These are phyloP conservation scores for Hylaeus volcanicus DNA, from an alignment of 1,140 invertebrate species.

Conservation along the genomic window DNA sequence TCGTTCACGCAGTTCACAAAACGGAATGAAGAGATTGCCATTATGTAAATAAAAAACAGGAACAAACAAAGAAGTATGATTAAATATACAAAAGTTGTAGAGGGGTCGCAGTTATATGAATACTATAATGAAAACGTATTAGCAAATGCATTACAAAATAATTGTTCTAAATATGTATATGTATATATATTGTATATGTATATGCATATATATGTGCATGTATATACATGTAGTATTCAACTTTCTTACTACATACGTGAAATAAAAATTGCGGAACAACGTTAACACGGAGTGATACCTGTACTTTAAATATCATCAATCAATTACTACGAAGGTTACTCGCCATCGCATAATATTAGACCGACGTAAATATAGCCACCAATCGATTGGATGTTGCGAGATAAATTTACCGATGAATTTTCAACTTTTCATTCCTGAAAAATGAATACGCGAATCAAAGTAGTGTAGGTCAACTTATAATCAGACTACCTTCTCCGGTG, in stretches of 20 bases:
- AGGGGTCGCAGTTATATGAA: background rate
- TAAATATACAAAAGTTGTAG: constrained; percentile 1
- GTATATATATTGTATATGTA: no score
- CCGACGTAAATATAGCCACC: constrained; percentile 12
- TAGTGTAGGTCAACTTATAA: constrained; percentile 63
- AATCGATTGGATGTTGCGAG: constrained; percentile 6
- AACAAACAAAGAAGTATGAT: no score
- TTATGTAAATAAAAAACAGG: constrained; percentile 9
- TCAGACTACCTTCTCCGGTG: constrained; percentile 47
- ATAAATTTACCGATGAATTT: constrained; percentile 31
- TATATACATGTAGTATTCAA: constrained; percentile 14
- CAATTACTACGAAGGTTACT: constrained; percentile 31
- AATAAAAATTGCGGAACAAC: constrained; percentile 23
- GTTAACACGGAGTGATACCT: background rate
- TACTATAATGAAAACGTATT: background rate
- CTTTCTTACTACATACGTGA: constrained; percentile 19
- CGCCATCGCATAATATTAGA: constrained; percentile 31
- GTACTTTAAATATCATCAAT: constrained; percentile 37
- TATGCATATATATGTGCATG: no score
- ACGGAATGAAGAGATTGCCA: constrained; percentile 26
- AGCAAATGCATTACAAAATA: background rate
- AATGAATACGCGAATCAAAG: constrained; percentile 46
- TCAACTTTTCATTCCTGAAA: constrained; percentile 25
- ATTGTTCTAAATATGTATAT: constrained; percentile 3
- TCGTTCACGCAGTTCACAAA: constrained; percentile 45